Conservation (phyloP, 2,113 vertebrate genomes). For the Ginglymostoma cirratum region DNA sequence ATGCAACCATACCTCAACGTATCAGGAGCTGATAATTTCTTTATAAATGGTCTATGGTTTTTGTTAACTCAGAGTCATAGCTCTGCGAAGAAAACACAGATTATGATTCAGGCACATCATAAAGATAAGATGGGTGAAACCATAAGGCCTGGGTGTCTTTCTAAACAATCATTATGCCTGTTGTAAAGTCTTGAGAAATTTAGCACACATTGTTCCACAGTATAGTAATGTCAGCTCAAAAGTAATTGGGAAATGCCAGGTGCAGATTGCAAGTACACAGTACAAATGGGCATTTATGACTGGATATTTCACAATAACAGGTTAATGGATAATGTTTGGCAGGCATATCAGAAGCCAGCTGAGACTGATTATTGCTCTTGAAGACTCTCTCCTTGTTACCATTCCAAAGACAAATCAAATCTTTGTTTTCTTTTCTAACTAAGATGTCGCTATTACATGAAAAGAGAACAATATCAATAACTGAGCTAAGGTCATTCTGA, state of each 20-base stretch:
- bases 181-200: conserved; percentile 24
- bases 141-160: background rate
- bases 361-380: background rate
- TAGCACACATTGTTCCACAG: background rate
- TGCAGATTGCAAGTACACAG: background rate
- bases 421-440: background rate
- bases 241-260: conserved; percentile 17
- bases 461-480: background rate
- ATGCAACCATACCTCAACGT: background rate
- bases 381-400: background rate
- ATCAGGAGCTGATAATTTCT: background rate
- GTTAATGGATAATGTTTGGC: conserved; percentile 33
- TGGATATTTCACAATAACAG: conserved; percentile 16
- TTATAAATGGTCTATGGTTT: background rate
- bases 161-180: background rate
- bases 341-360: background rate
- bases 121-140: conserved; percentile 14
- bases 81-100: background rate
- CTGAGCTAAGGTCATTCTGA: background rate
- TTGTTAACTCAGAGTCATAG: background rate
- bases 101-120: conserved; percentile 3
- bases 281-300: conserved; percentile 7
- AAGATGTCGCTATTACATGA: background rate
- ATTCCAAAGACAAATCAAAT: background rate
- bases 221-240: conserved; percentile 15